These are phyloP conservation scores for Keiferia lycopersicella DNA, from an alignment of 2,888 invertebrate species.

Conservation along the genomic window DNA sequence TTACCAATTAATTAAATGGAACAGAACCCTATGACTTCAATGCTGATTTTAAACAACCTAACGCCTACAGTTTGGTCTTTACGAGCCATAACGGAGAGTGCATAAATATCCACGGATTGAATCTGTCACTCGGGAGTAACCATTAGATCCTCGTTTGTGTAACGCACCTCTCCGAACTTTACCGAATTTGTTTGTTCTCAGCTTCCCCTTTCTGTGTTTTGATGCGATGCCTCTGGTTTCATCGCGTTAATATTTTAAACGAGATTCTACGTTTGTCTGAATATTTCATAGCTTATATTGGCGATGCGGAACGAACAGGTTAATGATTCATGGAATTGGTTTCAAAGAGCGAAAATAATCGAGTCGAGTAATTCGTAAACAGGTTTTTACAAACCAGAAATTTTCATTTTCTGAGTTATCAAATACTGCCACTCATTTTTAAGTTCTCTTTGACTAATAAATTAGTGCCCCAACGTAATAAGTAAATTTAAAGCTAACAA, in stretches of 20 bases:
- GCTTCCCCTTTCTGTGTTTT: not conserved
- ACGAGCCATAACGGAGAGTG: not conserved
- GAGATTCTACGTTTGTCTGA: not conserved
- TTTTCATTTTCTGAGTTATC: not conserved
- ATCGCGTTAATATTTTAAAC: constrained; percentile 5
- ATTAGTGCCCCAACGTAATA: too few relatives aligned
- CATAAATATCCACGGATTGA: constrained; percentile 11
- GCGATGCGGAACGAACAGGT: not conserved
- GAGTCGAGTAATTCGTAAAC: not conserved
- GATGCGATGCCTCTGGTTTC: not conserved
- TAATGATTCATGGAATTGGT: constrained; percentile 6
- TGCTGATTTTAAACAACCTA: too few relatives aligned
- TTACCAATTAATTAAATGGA: too few relatives aligned
- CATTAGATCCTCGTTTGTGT: constrained; percentile 6
- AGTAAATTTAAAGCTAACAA: not conserved
- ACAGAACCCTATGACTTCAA: too few relatives aligned
- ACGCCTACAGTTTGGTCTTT: not conserved
- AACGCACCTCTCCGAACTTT: not conserved
- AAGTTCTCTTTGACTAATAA: too few relatives aligned
- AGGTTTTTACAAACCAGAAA: not conserved
- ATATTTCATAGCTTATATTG: constrained; percentile 7
- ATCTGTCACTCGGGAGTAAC: constrained; percentile 11
- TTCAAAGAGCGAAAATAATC: not conserved
- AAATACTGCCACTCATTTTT: not conserved
- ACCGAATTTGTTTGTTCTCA: not conserved